Evolutionary conservation across 2,888 invertebrate genomes (phyloP), one percentile per base, ranked within the genome.

Genomic region (Allacma fusca): DNA sequence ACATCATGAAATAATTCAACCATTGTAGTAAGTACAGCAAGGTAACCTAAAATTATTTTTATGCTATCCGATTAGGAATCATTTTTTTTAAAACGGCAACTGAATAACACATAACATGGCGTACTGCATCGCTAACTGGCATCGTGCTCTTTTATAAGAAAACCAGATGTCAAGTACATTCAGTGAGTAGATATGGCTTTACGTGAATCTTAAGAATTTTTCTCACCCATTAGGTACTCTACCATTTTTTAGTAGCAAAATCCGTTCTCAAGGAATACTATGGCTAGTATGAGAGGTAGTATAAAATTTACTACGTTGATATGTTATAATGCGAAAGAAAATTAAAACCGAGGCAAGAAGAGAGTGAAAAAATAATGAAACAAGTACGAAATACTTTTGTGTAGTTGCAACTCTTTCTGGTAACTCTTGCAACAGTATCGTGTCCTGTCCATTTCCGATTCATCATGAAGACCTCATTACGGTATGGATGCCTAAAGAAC

Each of bases 401-500:
- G 50, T 50, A 50, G 1, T 50, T 50, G 50, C 50, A 13, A 50
- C n/a, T 40, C 40, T 40, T 13, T 59, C 7, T 40, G 40, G 40
- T 40, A 40, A 40, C 40, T 50, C 50, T 50, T 62, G 16, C 65
- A 74, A 65, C 65, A 67, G 64, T 74, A 65, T 74, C 74, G 74
- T 74, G 74, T 28, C 65, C 24, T 74, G 43, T 40, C 67, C 74
- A 74, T 74, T 74, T 74, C 74, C 74, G 74, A 74, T 74, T 74
- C 74, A 74, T 74, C 74, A 74, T 74, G 74, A 74, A 74, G 74
- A 74, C 74, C 74, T 74, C 74, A 74, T 74, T 74, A 74, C 65
- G 12, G 65, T 34, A 50, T 7, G n/a, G 12, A 40, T 43, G 40
- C 40, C 40, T 43, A 12, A 68, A 44, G 44, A 70, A 28, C 50